These are phyloP conservation scores for Octodon degus DNA, from an alignment of 2,113 vertebrate genomes.

Conservation along the genomic window DNA sequence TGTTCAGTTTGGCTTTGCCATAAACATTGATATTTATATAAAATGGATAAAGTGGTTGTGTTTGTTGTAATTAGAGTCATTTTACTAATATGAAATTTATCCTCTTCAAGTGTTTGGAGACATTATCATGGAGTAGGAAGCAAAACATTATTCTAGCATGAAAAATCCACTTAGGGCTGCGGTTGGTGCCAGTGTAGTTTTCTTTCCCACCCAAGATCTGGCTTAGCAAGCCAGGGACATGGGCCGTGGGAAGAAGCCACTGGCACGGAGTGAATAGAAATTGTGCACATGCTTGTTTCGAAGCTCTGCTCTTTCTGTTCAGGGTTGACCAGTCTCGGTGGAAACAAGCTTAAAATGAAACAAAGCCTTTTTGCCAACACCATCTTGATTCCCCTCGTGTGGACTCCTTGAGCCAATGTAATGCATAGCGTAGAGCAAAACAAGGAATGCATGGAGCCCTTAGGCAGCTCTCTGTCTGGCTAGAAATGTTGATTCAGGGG, in stretches of 20 bases:
- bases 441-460: conserved; percentile 81
- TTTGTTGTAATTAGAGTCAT: conserved; percentile 65
- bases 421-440: conserved; percentile 74
- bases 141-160: conserved; percentile 38
- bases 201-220: conserved; percentile 39
- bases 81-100: conserved; percentile 64
- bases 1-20: conserved; percentile 31
- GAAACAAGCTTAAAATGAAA: conserved; percentile 76
- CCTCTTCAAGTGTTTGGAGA: conserved; percentile 4
- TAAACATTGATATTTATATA: conserved; percentile 24
- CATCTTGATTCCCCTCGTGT: conserved; percentile 67
- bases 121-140: conserved; percentile 46
- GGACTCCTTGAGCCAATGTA: conserved; percentile 76
- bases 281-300: conserved; percentile 48
- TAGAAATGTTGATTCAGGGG: conserved; percentile 81
- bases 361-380: conserved; percentile 62
- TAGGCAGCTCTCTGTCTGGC: conserved; percentile 76
- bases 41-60: background rate
- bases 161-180: conserved; percentile 37
- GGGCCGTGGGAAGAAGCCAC: conserved; percentile 32
- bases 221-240: conserved; percentile 33
- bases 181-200: conserved; percentile 52
- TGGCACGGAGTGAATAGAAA: conserved; percentile 55
- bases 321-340: conserved; percentile 56
- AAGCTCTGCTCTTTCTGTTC: conserved; percentile 12